A percentile compares a stretch with the other conserved stretches of the same genome.
Evolutionary conservation across 2,888 invertebrate species (phyloP).

Genomic region (Serripes groenlandicus): DNA sequence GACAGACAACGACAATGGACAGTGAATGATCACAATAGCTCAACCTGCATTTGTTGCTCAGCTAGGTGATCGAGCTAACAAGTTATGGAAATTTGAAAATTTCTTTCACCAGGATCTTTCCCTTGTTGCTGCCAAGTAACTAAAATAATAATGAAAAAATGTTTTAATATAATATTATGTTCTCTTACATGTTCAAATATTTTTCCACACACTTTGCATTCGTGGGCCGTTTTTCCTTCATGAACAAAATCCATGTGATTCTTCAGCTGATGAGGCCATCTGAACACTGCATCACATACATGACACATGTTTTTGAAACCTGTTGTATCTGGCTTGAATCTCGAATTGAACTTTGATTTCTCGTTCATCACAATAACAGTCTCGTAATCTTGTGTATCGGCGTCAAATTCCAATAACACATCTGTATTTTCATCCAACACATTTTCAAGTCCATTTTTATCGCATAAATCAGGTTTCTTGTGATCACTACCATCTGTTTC

Average conservation of each 20-base stretch:
- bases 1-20: no score
- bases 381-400: no score
- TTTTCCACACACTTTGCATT: slow-evolving; percentile 48
- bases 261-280: slow-evolving; percentile 54
- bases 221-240: slow-evolving; percentile 48
- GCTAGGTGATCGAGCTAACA: no score
- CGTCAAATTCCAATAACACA: no score
- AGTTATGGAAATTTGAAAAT: no score
- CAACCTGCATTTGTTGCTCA: no score
- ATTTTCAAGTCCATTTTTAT: neutral
- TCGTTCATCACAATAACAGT: slow-evolving; percentile 47
- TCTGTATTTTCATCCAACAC: neutral
- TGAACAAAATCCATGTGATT: slow-evolving; percentile 43
- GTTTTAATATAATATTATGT: no score
- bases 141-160: no score
- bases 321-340: slow-evolving; percentile 41
- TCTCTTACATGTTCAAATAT: slow-evolving; percentile 55
- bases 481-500: slow-evolving; percentile 39
- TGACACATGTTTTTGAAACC: slow-evolving; percentile 31
- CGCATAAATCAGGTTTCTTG: slow-evolving; percentile 3
- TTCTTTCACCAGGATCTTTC: no score
- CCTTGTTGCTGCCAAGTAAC: no score
- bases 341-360: slow-evolving; percentile 32
- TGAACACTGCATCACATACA: slow-evolving; percentile 38
- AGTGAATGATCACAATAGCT: no score